Evolutionary conservation across 2,888 invertebrate species (phyloP).

Genomic region (Apotomis turbidana): DNA sequence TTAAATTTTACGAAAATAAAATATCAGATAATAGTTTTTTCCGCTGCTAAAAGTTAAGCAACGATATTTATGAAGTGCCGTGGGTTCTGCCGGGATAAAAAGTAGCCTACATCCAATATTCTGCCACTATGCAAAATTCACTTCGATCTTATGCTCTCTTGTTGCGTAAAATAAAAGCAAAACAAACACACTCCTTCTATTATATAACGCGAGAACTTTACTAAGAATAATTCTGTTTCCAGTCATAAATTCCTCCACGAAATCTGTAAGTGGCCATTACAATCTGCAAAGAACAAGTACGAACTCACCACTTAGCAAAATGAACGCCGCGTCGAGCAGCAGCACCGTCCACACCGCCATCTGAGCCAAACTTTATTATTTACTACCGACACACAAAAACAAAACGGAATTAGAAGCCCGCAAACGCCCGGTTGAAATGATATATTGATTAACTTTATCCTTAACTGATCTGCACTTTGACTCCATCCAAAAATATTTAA

Average conservation of each 20-base stretch:
- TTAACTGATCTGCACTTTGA: conserved; percentile 17
- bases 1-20: too few species aligned
- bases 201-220: too few species aligned
- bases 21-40: too few species aligned
- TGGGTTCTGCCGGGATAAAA: too few species aligned
- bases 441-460: conserved; percentile 18
- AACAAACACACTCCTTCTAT: too few species aligned
- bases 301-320: conserved; percentile 76
- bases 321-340: conserved; percentile 59
- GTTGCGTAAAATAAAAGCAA: too few species aligned
- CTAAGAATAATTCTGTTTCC: not conserved
- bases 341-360: conserved; percentile 61
- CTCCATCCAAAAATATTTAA: not conserved
- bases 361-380: conserved; percentile 53
- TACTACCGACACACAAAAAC: conserved; percentile 32
- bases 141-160: too few species aligned
- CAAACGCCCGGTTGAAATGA: conserved; percentile 13
- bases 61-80: too few species aligned
- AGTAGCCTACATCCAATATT: too few species aligned
- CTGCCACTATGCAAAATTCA: too few species aligned
- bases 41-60: too few species aligned
- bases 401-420: conserved; percentile 32
- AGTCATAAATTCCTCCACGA: conserved; percentile 22
- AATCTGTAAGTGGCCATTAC: conserved; percentile 48
- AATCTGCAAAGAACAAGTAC: conserved; percentile 50